Conservation (phyloP, 2,888 invertebrate species). For the Slavum lentiscoides region DNA sequence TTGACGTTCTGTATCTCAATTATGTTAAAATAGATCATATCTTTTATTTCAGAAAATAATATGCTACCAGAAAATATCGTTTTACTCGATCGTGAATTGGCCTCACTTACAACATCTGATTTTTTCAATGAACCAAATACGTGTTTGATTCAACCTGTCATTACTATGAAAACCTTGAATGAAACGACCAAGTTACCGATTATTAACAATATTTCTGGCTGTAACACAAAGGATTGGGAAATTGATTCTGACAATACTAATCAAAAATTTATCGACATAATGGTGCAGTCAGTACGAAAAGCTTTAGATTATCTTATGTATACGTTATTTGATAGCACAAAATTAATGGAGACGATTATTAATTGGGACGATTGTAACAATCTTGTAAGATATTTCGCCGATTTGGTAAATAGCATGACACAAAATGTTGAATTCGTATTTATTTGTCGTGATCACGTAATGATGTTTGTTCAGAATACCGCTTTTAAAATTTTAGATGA, state of each 20-base stretch:
- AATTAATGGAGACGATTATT: conserved; percentile 3
- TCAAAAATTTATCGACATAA: not conserved
- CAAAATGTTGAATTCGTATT: conserved; percentile 18
- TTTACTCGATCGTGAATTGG: not conserved
- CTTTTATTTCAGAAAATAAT: conserved; percentile 7
- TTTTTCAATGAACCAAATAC: not conserved
- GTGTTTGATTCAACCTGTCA: conserved; percentile 31
- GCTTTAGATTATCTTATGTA: conserved; percentile 23
- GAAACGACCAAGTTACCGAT: not conserved
- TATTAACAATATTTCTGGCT: conserved; percentile 15
- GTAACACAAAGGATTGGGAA: not conserved
- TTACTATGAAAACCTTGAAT: conserved; percentile 34
- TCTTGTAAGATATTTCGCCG: conserved; percentile 17
- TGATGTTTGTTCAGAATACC: conserved; percentile 11
- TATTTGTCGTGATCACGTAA: conserved; percentile 25
- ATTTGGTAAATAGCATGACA: conserved; percentile 11
- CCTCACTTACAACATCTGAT: not conserved
- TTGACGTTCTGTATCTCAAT: not conserved
- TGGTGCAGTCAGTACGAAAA: conserved; percentile 15
- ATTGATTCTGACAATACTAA: not conserved
- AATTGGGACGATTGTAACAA: conserved; percentile 31
- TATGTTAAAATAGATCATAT: not conserved
- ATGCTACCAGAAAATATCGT: not conserved
- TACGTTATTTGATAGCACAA: conserved; percentile 22
- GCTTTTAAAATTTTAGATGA: conserved; percentile 34